Evolutionary conservation across 1,140 invertebrate species (phyloP).

Genomic region (Berghia stephanieae): DNA sequence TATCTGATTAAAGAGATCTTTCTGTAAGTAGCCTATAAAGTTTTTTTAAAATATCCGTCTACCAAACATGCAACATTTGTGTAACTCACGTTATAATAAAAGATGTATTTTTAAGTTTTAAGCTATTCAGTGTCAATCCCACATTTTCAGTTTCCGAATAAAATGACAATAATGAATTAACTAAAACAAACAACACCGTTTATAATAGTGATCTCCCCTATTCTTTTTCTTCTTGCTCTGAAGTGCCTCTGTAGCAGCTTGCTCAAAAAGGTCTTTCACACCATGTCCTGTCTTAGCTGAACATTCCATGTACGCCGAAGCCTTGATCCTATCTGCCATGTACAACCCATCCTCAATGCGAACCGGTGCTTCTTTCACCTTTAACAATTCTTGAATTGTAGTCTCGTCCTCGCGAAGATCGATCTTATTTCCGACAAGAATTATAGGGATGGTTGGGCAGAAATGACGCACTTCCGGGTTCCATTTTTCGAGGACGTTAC

Average conservation of each 20-base stretch:
- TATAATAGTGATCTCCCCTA: too few species aligned
- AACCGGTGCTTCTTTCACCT: constrained; percentile 33
- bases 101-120: too few species aligned
- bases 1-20: too few species aligned
- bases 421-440: constrained; percentile 77
- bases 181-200: too few species aligned
- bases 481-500: constrained; percentile 92
- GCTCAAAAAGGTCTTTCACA: constrained; percentile 53
- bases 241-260: constrained; percentile 40
- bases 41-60: too few species aligned
- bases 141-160: too few species aligned
- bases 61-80: too few species aligned
- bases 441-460: constrained; percentile 97
- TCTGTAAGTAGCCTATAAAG: too few species aligned
- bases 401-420: constrained; percentile 86
- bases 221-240: constrained; percentile 33
- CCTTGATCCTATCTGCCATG: constrained; percentile 44
- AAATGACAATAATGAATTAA: too few species aligned
- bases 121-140: too few species aligned
- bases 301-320: constrained; percentile 54
- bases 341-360: constrained; percentile 38
- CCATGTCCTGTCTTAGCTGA: constrained; percentile 58
- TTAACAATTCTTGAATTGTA: constrained; percentile 32
- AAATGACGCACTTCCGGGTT: constrained; percentile 83
- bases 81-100: too few species aligned